Conservation (phyloP, 2,113 vertebrate genomes). For the Centropristis striata region DNA sequence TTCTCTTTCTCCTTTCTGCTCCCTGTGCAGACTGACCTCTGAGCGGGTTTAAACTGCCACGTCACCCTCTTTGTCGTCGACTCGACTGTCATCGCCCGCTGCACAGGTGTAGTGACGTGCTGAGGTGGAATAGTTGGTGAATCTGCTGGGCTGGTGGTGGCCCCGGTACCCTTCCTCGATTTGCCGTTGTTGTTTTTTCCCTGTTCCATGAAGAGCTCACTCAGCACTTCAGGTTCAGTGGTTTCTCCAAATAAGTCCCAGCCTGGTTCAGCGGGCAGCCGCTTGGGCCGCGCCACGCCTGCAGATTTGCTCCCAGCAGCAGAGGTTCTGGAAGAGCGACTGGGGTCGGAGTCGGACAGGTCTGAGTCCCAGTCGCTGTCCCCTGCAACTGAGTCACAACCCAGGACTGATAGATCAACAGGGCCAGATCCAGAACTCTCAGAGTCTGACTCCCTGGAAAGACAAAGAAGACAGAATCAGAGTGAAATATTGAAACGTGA, state of each 20-base stretch:
- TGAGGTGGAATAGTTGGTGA: slow-evolving; percentile 44
- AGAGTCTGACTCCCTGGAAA: slow-evolving; percentile 81
- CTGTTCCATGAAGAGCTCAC: slow-evolving; percentile 53
- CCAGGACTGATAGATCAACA: slow-evolving; percentile 78
- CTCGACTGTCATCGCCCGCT: slow-evolving; percentile 20
- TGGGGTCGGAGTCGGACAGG: slow-evolving; percentile 79
- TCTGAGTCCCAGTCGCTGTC: slow-evolving; percentile 89
- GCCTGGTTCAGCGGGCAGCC: slow-evolving; percentile 42
- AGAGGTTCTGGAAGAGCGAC: slow-evolving; percentile 63
- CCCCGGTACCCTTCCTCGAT: slow-evolving; percentile 8
- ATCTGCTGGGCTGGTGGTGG: slow-evolving; percentile 15
- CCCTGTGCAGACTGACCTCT: slow-evolving; percentile 81
- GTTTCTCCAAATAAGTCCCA: slow-evolving; percentile 81
- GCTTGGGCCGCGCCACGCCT: slow-evolving; percentile 31
- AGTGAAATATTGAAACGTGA: background rate
- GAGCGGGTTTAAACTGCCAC: slow-evolving; percentile 81
- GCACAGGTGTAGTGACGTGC: slow-evolving; percentile 6
- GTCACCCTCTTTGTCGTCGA: slow-evolving; percentile 75
- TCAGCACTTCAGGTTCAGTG: slow-evolving; percentile 57
- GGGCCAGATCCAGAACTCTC: slow-evolving; percentile 85
- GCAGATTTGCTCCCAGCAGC: slow-evolving; percentile 41
- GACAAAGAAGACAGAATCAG: background rate
- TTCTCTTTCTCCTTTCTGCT: slow-evolving; percentile 78
- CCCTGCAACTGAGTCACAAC: slow-evolving; percentile 78
- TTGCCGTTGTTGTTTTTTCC: slow-evolving; percentile 35